phyloP scores from a whole-genome alignment of 2,797 vertebrate genomes.

The Crenuchus spilurus region DNA sequence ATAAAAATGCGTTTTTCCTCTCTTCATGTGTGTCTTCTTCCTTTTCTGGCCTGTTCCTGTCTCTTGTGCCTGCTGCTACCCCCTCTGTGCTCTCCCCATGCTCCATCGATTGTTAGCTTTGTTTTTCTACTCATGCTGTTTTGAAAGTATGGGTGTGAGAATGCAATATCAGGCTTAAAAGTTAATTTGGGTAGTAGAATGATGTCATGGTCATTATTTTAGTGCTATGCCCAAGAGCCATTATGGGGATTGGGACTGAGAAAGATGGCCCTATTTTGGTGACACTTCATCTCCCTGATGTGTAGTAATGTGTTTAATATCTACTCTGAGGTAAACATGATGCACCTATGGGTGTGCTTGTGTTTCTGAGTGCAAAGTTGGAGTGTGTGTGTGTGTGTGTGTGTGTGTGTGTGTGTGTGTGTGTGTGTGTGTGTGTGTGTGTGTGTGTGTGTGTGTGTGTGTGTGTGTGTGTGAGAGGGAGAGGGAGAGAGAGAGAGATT shows the following conservation, averaged over 20 bases:
- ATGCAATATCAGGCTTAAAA: conserved; percentile 23
- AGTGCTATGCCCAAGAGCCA: not conserved
- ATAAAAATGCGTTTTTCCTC: conserved; percentile 39
- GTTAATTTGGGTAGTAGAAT: not conserved
- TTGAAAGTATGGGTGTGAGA: conserved; percentile 12
- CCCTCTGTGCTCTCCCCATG: not conserved
- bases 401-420: not conserved
- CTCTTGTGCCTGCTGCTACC: conserved; percentile 27
- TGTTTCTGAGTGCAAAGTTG: not conserved
- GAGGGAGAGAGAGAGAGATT: not conserved
- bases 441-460: not conserved
- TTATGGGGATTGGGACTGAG: not conserved
- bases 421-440: not conserved
- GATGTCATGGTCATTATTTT: conserved; percentile 16
- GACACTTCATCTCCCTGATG: conserved; percentile 10
- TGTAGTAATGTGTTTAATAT: conserved; percentile 26
- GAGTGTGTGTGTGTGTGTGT: not conserved
- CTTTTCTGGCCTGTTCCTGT: conserved; percentile 46
- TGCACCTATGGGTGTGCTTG: not conserved
- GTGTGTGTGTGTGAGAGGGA: not conserved
- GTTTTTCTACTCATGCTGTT: conserved; percentile 18
- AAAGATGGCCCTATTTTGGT: not conserved
- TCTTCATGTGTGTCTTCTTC: conserved; percentile 20
- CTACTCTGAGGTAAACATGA: not conserved
- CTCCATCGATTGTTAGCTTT: conserved; percentile 8